Evolutionary conservation across 2,888 invertebrate genomes (phyloP), one percentile per base, ranked within the genome.

Genomic region (Pheosia gnoma): DNA sequence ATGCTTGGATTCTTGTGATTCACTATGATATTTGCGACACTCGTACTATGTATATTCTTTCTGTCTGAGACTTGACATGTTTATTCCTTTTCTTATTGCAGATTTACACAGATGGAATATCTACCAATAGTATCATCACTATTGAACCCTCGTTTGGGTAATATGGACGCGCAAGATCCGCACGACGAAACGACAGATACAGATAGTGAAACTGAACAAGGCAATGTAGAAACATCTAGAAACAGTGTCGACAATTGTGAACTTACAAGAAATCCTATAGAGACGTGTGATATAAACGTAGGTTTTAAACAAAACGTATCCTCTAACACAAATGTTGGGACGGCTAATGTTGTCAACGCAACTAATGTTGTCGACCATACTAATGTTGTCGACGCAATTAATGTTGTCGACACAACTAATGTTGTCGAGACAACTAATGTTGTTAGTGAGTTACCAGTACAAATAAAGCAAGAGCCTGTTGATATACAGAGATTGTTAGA

Each of bases 401-500:
- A 41, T 41, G 8, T 5, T 41, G 8, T 41, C 0, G 52, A 60
- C 11, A 8, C 58, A 9, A 54, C 36, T 36, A n/a, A 58, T 43
- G 13, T 47, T n/a, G 25, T 54, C 36, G 11, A 39, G 25, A 38
- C 10, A 0, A 25, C 37, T 38, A 47, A 51, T 13, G 8, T 37
- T 51, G 58, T 58, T 43, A 38, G 8, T 5, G 62, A 56, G 3
- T 13, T n/a, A 7, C 52, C n/a, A 63, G 57, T 37, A 65, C 4
- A 41, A 47, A 57, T 65, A 38, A 71, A 71, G 60, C 53, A 49
- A 39, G 72, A 77, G 52, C 69, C 70, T 25, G 10, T 62, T 37
- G 69, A 73, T 56, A 61, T 74, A 59, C 70, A 71, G 53, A 59
- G 41, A 39, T 62, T 79, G 53, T 72, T 89, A n/a, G 70, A 81